These are phyloP conservation scores for Chelon auratus DNA, from an alignment of 2,797 vertebrate genomes.

Conservation along the genomic window DNA sequence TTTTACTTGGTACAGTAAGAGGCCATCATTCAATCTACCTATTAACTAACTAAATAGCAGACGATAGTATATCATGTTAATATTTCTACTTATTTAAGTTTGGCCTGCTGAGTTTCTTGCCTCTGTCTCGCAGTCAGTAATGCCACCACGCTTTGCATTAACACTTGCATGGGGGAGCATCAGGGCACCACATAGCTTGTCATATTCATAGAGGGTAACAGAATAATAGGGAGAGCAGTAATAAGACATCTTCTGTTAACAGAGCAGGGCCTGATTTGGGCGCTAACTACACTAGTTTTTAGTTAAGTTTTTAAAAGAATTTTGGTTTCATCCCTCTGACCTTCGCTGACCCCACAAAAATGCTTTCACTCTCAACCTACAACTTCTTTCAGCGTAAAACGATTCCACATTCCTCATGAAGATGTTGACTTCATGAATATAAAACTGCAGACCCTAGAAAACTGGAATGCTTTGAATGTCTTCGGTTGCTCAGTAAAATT, in stretches of 20 bases:
- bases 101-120: neutral
- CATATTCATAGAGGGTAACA: neutral
- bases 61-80: neutral
- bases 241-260: neutral
- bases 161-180: conserved; percentile 5
- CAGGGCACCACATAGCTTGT: neutral
- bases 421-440: conserved; percentile 30
- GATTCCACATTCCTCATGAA: conserved; percentile 7
- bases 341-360: neutral
- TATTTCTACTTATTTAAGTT: neutral
- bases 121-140: neutral
- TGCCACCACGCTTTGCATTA: conserved; percentile 1
- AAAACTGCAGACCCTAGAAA: conserved; percentile 3
- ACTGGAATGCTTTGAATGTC: conserved; percentile 17
- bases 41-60: neutral
- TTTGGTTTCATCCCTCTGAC: conserved; percentile 13
- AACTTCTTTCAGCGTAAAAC: neutral
- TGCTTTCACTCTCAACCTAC: conserved; percentile 6
- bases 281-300: neutral
- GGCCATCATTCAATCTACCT: neutral
- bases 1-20: neutral
- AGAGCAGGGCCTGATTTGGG: neutral
- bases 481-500: neutral
- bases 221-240: neutral
- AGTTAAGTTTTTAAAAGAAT: neutral